A percentile compares a stretch with the other conserved stretches of the same genome.
Evolutionary conservation across 2,888 invertebrate species (phyloP).

Genomic region (Plusia festucae): DNA sequence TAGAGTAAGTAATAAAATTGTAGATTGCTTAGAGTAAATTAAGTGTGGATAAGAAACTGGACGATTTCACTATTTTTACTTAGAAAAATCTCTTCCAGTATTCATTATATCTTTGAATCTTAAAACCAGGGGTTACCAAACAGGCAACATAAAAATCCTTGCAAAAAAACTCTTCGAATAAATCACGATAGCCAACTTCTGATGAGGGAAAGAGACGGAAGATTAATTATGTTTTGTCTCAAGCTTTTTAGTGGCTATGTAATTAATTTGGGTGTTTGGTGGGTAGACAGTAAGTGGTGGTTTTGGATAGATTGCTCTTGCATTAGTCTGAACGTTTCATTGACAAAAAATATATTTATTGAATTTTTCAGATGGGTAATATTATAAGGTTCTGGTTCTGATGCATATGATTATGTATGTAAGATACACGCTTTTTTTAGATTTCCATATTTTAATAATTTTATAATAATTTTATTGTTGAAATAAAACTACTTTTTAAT

Average conservation of each 20-base stretch:
- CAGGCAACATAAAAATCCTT: slow-evolving; percentile 57
- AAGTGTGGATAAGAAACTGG: background rate
- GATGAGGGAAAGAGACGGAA: slow-evolving; percentile 61
- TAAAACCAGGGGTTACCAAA: slow-evolving; percentile 50
- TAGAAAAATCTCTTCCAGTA: slow-evolving; percentile 25
- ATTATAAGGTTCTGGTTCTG: too few relatives aligned
- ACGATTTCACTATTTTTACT: background rate
- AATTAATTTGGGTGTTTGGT: slow-evolving; percentile 43
- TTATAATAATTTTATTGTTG: too few relatives aligned
- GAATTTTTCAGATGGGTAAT: too few relatives aligned
- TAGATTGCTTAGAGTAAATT: background rate
- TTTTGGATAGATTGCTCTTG: slow-evolving; percentile 28
- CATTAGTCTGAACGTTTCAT: slow-evolving; percentile 2
- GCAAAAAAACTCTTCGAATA: slow-evolving; percentile 61
- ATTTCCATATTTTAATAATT: too few relatives aligned
- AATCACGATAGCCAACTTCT: slow-evolving; percentile 61
- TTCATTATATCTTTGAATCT: slow-evolving; percentile 26
- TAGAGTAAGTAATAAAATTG: too few relatives aligned
- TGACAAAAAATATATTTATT: background rate
- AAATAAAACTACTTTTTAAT: too few relatives aligned
- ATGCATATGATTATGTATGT: too few relatives aligned
- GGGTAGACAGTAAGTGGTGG: slow-evolving; percentile 27
- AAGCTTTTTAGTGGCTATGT: slow-evolving; percentile 31
- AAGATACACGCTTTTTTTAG: too few relatives aligned
- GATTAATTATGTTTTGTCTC: slow-evolving; percentile 63